Evolutionary conservation across 1,140 invertebrate species (phyloP), one percentile per base, ranked within the genome.

Genomic region (Macrobrachium nipponense): DNA sequence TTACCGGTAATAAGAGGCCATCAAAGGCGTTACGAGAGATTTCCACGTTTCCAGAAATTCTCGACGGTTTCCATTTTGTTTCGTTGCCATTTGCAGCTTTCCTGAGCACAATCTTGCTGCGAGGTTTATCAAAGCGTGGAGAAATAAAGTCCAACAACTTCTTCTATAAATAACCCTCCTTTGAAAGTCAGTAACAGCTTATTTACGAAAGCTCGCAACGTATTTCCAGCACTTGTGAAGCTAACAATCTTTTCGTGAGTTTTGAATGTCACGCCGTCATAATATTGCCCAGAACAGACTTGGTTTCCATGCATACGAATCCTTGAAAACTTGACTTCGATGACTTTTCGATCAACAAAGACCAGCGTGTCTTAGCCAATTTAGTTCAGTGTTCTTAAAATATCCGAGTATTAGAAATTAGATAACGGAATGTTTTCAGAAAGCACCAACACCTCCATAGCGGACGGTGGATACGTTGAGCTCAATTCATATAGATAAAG

Each of bases 1-100:
- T 86, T 86, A 86, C 83, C 83, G 77, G 83, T 86, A 86, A 86
- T 86, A 80, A 80, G 68, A 79, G 78, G 83, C 78, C 75, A 86
- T 86, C 83, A 86, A 64, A 23, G 51, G 58, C 80, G 80, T 60
- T 36, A 20, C 78, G 18, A 20, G 11, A 68, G 36, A 14, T 27
- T 51, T 20, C n/a, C n/a, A 62, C 58, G 60, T n/a, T 64, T 62
- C 15, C 77, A 64, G 59, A 20, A 66, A 14, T 11, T 44, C 64
- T 51, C 79, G 79, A 14, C 6, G 61, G 58, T 18, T 81, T 70
- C 58, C 79, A 14, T 17, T 70, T 18, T 7, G 17, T 70, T 70
- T 81, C 62, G 51, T n/a, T 11, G 6, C 14, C 23, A 14, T 8
- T 11, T 12, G 15, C 2, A 12, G 51, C 18, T 51, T 17, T 5